phyloP scores from a whole-genome alignment of 2,797 vertebrate species.

The Pseudomugil gertrudae region DNA sequence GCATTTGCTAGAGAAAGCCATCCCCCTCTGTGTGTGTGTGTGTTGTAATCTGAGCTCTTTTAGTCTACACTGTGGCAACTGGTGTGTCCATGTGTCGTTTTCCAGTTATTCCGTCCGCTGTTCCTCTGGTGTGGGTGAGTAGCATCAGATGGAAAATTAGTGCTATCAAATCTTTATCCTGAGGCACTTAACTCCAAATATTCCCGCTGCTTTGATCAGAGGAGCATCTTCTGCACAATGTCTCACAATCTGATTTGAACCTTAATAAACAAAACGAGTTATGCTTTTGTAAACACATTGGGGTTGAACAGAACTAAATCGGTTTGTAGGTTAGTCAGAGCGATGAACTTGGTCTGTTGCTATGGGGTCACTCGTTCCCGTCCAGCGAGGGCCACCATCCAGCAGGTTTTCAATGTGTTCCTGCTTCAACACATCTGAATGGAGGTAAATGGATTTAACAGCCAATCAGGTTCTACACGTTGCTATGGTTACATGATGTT shows the following conservation, averaged over 20 bases:
- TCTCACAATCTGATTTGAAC: neutral
- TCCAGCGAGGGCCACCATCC: too few relatives aligned
- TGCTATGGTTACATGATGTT: too few relatives aligned
- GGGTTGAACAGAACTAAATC: too few relatives aligned
- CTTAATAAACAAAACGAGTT: neutral
- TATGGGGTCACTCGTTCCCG: too few relatives aligned
- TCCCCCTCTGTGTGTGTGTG: neutral
- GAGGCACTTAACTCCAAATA: neutral
- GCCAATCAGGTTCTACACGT: too few relatives aligned
- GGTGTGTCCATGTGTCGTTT: neutral
- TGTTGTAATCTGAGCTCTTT: neutral
- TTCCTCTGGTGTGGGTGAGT: neutral
- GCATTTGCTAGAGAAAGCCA: neutral
- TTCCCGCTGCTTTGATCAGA: neutral
- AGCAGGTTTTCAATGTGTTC: too few relatives aligned
- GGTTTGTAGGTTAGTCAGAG: too few relatives aligned
- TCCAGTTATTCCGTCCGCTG: neutral
- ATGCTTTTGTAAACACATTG: too few relatives aligned
- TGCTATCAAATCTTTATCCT: neutral
- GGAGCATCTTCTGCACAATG: neutral
- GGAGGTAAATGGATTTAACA: too few relatives aligned
- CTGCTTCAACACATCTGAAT: too few relatives aligned
- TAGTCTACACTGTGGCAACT: neutral
- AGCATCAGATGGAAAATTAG: neutral
- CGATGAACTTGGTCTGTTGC: too few relatives aligned